These are phyloP conservation scores for Neopipo cinnamomea DNA, from an alignment of 2,113 vertebrate genomes.

Conservation along the genomic window DNA sequence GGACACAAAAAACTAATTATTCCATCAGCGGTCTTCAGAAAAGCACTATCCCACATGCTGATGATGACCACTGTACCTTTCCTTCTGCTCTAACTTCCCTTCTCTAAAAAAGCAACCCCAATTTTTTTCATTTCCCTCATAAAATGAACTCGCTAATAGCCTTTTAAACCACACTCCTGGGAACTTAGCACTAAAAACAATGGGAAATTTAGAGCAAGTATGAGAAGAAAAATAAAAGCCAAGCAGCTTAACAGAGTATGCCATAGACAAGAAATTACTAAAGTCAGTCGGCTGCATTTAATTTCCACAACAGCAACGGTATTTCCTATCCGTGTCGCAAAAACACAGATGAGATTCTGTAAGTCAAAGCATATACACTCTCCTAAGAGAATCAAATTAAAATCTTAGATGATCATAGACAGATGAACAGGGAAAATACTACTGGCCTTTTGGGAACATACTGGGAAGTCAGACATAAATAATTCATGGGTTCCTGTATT, in stretches of 20 bases:
- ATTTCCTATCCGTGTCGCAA: background rate
- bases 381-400: slow-evolving; percentile 20
- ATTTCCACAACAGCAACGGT: background rate
- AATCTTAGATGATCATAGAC: background rate
- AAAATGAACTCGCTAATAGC: background rate
- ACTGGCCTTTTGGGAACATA: slow-evolving; percentile 1
- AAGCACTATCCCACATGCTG: background rate
- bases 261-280: background rate
- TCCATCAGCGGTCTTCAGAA: background rate
- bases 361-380: background rate
- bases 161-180: background rate
- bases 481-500: background rate
- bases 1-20: background rate
- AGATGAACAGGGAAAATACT: slow-evolving; percentile 19
- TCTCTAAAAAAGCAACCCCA: background rate
- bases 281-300: background rate
- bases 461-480: background rate
- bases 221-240: background rate
- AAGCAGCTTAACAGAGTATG: background rate
- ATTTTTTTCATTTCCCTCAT: background rate
- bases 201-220: background rate
- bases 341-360: background rate
- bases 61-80: background rate
- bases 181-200: background rate
- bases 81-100: background rate